Evolutionary conservation across 2,888 invertebrate species (phyloP).

Genomic region (Hypena proboscidalis): DNA sequence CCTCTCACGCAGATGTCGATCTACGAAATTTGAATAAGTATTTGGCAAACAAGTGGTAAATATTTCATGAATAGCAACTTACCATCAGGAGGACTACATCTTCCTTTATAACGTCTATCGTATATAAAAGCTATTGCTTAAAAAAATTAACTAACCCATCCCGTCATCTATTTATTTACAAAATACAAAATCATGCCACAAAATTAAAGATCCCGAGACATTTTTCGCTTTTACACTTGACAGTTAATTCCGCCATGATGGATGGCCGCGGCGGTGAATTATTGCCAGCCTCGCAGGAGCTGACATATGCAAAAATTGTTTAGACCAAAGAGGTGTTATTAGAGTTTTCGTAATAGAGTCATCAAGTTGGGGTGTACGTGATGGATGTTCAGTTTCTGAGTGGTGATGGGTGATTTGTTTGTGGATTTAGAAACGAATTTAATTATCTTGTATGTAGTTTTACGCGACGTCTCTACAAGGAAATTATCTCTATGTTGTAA

Average conservation of each 20-base stretch:
- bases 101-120: too few relatives aligned
- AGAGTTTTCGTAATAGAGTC: slow-evolving; percentile 67
- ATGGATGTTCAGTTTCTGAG: slow-evolving; percentile 30
- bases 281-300: slow-evolving; percentile 69
- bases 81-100: too few relatives aligned
- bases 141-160: neutral
- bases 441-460: too few relatives aligned
- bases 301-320: slow-evolving; percentile 85
- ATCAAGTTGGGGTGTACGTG: slow-evolving; percentile 49
- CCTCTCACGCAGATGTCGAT: too few relatives aligned
- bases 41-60: too few relatives aligned
- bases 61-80: too few relatives aligned
- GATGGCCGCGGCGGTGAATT: slow-evolving; percentile 74
- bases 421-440: slow-evolving; percentile 10
- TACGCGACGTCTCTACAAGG: too few relatives aligned
- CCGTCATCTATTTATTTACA: neutral
- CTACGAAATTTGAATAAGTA: too few relatives aligned
- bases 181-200: slow-evolving; percentile 10
- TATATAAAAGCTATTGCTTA: too few relatives aligned
- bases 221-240: slow-evolving; percentile 64
- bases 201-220: slow-evolving; percentile 49
- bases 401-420: slow-evolving; percentile 23
- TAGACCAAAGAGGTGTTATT: slow-evolving; percentile 77
- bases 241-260: slow-evolving; percentile 83
- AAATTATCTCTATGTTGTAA: too few relatives aligned